A percentile compares a stretch with the other conserved stretches of the same genome.
phyloP scores from a whole-genome alignment of 2,888 invertebrate species.

The Cryptosula pallasiana region DNA sequence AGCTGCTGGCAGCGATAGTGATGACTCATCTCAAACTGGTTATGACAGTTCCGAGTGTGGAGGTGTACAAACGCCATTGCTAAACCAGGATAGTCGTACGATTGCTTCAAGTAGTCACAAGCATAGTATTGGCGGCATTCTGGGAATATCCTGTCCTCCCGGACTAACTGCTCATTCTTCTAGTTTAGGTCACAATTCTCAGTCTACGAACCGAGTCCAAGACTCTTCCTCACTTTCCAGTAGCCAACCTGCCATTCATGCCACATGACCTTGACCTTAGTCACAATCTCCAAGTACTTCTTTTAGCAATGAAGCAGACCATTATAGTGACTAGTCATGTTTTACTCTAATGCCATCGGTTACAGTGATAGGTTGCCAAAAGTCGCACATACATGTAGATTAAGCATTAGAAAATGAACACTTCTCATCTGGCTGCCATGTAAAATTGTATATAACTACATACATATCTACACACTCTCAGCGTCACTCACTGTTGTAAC shows the following conservation, averaged over 20 bases:
- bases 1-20: slow-evolving; percentile 16
- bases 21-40: slow-evolving; percentile 6
- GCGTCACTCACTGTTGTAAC: neutral
- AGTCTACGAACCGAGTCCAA: neutral
- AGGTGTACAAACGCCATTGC: neutral
- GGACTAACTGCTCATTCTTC: slow-evolving; percentile 15
- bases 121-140: slow-evolving; percentile 18
- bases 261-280: slow-evolving; percentile 10
- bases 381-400: neutral
- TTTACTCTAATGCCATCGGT: neutral
- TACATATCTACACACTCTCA: neutral
- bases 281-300: neutral
- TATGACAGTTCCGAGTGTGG: neutral
- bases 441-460: neutral
- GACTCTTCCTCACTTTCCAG: slow-evolving; percentile 15
- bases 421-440: neutral
- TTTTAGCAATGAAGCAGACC: neutral
- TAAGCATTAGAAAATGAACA: neutral
- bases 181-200: neutral
- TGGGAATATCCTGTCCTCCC: neutral
- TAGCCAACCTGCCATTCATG: slow-evolving; percentile 18
- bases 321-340: neutral
- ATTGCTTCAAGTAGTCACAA: neutral
- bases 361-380: neutral
- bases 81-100: neutral